A percentile compares a stretch with the other conserved stretches of the same genome.
These are phyloP conservation scores for Caerostris darwini DNA, from an alignment of 1,140 invertebrate genomes.

Conservation along the genomic window DNA sequence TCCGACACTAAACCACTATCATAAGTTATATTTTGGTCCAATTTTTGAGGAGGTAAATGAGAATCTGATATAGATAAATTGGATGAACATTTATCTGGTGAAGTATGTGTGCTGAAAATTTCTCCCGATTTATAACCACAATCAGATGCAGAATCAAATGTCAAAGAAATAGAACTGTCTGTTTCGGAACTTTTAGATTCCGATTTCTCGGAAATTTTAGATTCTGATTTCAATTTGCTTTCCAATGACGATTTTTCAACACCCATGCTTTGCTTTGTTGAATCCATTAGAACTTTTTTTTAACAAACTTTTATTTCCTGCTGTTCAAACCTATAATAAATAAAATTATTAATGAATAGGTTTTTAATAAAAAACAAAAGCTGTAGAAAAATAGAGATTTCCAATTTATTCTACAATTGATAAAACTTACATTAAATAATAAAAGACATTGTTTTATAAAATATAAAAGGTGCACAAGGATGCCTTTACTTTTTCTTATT, in stretches of 20 bases:
- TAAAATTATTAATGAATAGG: not conserved
- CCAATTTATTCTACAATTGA: not conserved
- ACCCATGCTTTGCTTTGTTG: not conserved
- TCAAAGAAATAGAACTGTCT: conserved; percentile 72
- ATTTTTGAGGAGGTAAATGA: conserved; percentile 7
- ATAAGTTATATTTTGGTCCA: conserved; percentile 54
- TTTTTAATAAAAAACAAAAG: not conserved
- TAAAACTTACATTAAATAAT: not conserved
- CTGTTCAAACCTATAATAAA: not conserved
- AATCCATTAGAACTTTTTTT: not conserved
- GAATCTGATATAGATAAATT: conserved; percentile 38
- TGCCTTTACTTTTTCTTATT: too few relatives aligned
- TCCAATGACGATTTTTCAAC: not conserved
- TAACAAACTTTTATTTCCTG: not conserved
- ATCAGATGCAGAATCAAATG: conserved; percentile 70
- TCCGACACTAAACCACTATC: conserved; percentile 70
- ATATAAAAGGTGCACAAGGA: too few relatives aligned
- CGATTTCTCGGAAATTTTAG: conserved; percentile 21
- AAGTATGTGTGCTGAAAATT: not conserved
- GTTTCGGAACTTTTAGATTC: conserved; percentile 46
- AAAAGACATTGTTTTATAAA: too few relatives aligned
- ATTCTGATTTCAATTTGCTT: conserved; percentile 36
- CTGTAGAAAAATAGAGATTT: not conserved
- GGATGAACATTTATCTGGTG: conserved; percentile 35
- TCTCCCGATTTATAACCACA: conserved; percentile 74